phyloP scores from a whole-genome alignment of 2,797 vertebrate species.

The Novumbra hubbsi region DNA sequence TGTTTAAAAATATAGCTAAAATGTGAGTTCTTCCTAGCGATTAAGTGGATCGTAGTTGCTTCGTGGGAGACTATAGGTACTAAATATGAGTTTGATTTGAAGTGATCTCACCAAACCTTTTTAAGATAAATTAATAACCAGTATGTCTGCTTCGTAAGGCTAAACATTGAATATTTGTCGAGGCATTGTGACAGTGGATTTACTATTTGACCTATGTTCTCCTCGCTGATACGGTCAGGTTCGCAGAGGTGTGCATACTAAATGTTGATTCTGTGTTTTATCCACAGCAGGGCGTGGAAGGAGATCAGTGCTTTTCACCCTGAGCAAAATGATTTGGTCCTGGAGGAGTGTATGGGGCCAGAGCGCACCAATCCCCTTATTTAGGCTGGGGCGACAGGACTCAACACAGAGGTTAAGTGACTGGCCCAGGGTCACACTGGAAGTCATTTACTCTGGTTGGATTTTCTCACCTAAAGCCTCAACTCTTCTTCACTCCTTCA shows the following conservation, averaged over 20 bases:
- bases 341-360: constrained; percentile 61
- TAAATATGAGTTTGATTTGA: too few species aligned
- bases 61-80: too few species aligned
- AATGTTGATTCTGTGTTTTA: constrained; percentile 11
- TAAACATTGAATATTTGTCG: neutral
- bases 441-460: constrained; percentile 73
- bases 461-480: constrained; percentile 70
- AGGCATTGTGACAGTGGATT: neutral
- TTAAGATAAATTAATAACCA: too few species aligned
- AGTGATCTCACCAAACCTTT: too few species aligned
- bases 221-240: neutral
- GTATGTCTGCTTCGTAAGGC: too few species aligned
- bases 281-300: constrained; percentile 27
- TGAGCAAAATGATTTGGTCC: constrained; percentile 65
- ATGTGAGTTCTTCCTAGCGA: too few species aligned
- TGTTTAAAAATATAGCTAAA: too few species aligned
- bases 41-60: too few species aligned
- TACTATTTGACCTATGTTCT: neutral
- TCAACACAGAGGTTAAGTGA: constrained; percentile 79
- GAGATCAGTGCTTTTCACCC: constrained; percentile 57
- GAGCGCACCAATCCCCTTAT: constrained; percentile 69
- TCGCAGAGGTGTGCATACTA: neutral
- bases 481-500: constrained; percentile 14
- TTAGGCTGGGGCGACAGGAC: constrained; percentile 67
- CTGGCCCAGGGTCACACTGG: constrained; percentile 73